These are phyloP conservation scores for Clarias pachynema DNA, from an alignment of 2,797 vertebrate genomes.

Conservation along the genomic window DNA sequence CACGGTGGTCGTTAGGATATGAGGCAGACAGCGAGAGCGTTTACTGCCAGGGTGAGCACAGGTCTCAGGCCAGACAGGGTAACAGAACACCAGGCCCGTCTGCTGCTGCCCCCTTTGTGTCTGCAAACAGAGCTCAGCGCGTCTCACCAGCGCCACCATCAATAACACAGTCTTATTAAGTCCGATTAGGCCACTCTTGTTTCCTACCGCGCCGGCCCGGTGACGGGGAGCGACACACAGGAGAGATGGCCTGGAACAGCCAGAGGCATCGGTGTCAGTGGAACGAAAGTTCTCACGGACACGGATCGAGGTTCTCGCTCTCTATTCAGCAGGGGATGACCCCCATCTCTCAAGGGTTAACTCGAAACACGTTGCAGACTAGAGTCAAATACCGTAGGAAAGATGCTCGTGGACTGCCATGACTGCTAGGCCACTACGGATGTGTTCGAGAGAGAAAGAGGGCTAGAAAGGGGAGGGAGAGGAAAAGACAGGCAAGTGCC, in stretches of 20 bases:
- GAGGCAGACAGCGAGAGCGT: conserved; percentile 46
- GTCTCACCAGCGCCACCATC: conserved; percentile 58
- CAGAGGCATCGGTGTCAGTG: background rate
- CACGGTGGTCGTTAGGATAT: conserved; percentile 43
- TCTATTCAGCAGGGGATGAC: conserved; percentile 60
- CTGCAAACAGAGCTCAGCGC: conserved; percentile 48
- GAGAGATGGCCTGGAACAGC: background rate
- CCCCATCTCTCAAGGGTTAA: conserved; percentile 63
- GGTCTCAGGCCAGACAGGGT: conserved; percentile 46
- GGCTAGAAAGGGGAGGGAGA: conserved; percentile 45
- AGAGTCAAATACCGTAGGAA: conserved; percentile 43
- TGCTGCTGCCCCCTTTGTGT: conserved; percentile 53
- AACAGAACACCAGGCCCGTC: conserved; percentile 58
- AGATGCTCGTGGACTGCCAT: conserved; percentile 44
- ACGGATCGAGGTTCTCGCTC: conserved; percentile 40
- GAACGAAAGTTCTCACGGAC: conserved; percentile 32
- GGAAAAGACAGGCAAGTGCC: conserved; percentile 51
- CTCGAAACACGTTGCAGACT: conserved; percentile 60
- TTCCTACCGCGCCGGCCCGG: conserved; percentile 60
- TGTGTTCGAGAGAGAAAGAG: conserved; percentile 51
- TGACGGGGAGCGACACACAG: background rate
- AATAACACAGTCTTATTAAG: conserved; percentile 70
- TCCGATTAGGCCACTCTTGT: conserved; percentile 68
- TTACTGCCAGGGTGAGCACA: conserved; percentile 34
- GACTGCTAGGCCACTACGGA: conserved; percentile 54